Evolutionary conservation across 2,113 vertebrate species (phyloP).

Genomic region (Maccullochella peelii): DNA sequence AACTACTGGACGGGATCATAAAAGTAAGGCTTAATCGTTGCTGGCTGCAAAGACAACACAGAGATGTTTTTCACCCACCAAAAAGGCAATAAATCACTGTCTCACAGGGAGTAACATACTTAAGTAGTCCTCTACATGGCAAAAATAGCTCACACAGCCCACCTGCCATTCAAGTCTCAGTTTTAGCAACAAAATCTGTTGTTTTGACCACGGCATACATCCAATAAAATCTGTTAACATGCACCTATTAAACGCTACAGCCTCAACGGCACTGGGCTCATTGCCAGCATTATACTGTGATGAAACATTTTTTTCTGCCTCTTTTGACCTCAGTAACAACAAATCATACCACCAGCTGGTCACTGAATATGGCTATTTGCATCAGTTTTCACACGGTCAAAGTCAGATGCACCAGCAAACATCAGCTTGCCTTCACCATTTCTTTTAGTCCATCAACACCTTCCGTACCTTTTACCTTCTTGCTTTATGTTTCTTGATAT

Average conservation of each 20-base stretch:
- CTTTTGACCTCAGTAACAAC: constrained; percentile 54
- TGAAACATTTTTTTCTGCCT: constrained; percentile 34
- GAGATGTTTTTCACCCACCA: constrained; percentile 71
- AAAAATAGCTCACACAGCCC: constrained; percentile 24
- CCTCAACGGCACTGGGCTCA: constrained; percentile 39
- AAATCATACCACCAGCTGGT: constrained; percentile 59
- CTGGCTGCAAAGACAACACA: constrained; percentile 61
- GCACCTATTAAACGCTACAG: constrained; percentile 30
- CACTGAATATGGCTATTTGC: constrained; percentile 50
- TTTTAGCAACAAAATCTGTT: constrained; percentile 37
- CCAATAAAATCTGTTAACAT: constrained; percentile 37
- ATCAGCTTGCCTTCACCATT: neutral
- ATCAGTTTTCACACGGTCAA: constrained; percentile 36
- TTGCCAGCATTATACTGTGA: constrained; percentile 44
- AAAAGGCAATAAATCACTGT: constrained; percentile 72
- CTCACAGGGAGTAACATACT: constrained; percentile 57
- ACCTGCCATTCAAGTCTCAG: constrained; percentile 30
- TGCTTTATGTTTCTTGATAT: neutral
- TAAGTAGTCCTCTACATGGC: constrained; percentile 34
- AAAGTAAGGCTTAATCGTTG: constrained; percentile 62
- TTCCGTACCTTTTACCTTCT: neutral
- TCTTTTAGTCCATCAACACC: neutral
- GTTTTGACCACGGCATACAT: constrained; percentile 21
- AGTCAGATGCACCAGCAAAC: constrained; percentile 27
- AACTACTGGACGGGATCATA: constrained; percentile 60